Evolutionary conservation across 2,888 invertebrate genomes (phyloP).

Genomic region (Palloptera scutellata): DNA sequence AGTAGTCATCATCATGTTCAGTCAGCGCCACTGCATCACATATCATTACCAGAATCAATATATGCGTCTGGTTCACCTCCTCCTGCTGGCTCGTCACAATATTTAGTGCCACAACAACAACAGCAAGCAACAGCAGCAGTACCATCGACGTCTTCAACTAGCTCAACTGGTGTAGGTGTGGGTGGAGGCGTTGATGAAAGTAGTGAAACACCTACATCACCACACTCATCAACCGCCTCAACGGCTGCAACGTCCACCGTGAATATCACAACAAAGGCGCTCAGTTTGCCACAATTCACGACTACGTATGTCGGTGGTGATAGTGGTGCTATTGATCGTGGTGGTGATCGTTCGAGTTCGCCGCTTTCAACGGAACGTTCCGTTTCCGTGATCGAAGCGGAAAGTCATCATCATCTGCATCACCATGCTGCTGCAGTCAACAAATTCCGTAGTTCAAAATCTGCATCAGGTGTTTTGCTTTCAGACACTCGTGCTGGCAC

Average conservation of each 20-base stretch:
- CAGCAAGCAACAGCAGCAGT: slow-evolving; percentile 26
- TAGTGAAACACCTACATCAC: slow-evolving; percentile 10
- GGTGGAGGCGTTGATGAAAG: background rate
- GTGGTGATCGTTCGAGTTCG: slow-evolving; percentile 42
- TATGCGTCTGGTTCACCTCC: slow-evolving; percentile 59
- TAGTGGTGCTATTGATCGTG: slow-evolving; percentile 38
- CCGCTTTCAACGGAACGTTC: slow-evolving; percentile 38
- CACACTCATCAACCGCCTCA: slow-evolving; percentile 31
- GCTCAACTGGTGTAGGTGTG: slow-evolving; percentile 7
- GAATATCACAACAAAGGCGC: slow-evolving; percentile 35
- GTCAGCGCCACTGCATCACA: slow-evolving; percentile 53
- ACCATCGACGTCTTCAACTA: slow-evolving; percentile 19
- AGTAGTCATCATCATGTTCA: slow-evolving; percentile 42
- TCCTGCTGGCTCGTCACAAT: slow-evolving; percentile 58
- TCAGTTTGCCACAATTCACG: slow-evolving; percentile 51
- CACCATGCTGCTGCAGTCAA: slow-evolving; percentile 12
- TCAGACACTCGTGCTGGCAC: slow-evolving; percentile 33
- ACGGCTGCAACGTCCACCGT: too few relatives aligned
- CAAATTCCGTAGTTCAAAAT: slow-evolving; percentile 54
- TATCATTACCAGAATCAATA: slow-evolving; percentile 61
- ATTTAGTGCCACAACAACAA: slow-evolving; percentile 51
- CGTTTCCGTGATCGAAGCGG: slow-evolving; percentile 29
- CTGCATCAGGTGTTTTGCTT: slow-evolving; percentile 49
- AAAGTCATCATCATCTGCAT: slow-evolving; percentile 28
- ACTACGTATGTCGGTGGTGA: slow-evolving; percentile 50